Evolutionary conservation across 2,113 vertebrate genomes (phyloP), one percentile per base, ranked within the genome.

Genomic region (Phainopepla nitens): DNA sequence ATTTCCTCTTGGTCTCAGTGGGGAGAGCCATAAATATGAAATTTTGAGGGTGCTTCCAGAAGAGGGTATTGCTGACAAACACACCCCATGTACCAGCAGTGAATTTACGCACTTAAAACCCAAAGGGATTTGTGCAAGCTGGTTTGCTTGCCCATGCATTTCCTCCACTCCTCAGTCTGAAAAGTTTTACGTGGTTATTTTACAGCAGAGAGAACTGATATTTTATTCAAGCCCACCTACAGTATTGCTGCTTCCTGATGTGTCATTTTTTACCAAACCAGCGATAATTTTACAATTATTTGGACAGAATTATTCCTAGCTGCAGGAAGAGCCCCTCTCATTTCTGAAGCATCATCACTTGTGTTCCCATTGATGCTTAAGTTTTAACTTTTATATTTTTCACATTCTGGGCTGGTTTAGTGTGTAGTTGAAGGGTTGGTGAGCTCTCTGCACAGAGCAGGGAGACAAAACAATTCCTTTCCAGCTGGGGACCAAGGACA

Each of bases 71-170:
- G 45, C 53, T 57, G 44, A 1, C 42, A 39, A 50, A 29, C n/a
- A 6, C 33, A 8, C 10, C 39, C 5, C 24, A 5, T 3, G 22
- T 1, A 17, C 13, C 15, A 27, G 3, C 0, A 0, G 4, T 7
- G 4, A 27, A 27, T 14, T 33, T 1, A 15, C 19, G 12, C 24
- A 2, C 23, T 31, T 53, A 6, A 36, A 64, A 14, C 36, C 33
- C 64, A 13, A 49, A 69, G 14, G 6, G 0, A 12, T 15, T 9
- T 45, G 16, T 29, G 19, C 71, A 21, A 2, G 4, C 9, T n/a
- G 36, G 0, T 51, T 61, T 21, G 1, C 31, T 62, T 13, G 15
- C 11, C 23, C 23, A 0, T 21, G 28, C 6, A 1, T 10, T 25
- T n/a, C 39, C 33, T 36, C 18, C 21, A 8, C 6, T n/a, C 20